These are phyloP conservation scores for Calonectris borealis DNA, from an alignment of 2,113 vertebrate genomes.

Conservation along the genomic window DNA sequence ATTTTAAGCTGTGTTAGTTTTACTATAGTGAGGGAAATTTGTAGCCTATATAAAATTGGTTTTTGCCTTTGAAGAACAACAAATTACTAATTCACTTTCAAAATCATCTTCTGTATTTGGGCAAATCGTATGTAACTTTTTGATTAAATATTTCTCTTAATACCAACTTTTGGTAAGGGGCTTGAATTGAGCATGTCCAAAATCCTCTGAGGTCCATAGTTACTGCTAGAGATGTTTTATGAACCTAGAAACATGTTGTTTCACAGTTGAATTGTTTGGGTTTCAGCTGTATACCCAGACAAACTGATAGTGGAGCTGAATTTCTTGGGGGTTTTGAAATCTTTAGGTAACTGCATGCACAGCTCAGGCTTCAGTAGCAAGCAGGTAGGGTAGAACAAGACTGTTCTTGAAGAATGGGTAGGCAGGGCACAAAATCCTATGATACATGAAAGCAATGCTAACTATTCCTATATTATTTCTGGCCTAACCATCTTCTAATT, in stretches of 20 bases:
- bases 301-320: neutral
- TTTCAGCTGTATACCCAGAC: neutral
- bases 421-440: neutral
- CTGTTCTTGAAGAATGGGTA: neutral
- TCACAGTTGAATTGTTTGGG: neutral
- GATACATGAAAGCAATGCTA: neutral
- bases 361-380: neutral
- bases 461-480: neutral
- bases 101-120: neutral
- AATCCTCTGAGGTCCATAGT: neutral
- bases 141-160: neutral
- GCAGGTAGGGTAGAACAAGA: neutral
- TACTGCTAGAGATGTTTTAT: neutral
- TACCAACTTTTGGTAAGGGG: neutral
- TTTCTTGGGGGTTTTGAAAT: neutral
- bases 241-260: neutral
- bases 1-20: neutral
- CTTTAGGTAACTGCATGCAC: neutral
- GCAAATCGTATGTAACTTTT: neutral
- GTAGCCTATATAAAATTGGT: neutral
- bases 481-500: neutral
- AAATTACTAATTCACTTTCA: neutral
- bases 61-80: neutral
- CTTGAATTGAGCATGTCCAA: neutral
- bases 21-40: neutral